phyloP scores from a whole-genome alignment of 53 echinoderm and acorn worm genomes.

The Hippasteria phrygiana region DNA sequence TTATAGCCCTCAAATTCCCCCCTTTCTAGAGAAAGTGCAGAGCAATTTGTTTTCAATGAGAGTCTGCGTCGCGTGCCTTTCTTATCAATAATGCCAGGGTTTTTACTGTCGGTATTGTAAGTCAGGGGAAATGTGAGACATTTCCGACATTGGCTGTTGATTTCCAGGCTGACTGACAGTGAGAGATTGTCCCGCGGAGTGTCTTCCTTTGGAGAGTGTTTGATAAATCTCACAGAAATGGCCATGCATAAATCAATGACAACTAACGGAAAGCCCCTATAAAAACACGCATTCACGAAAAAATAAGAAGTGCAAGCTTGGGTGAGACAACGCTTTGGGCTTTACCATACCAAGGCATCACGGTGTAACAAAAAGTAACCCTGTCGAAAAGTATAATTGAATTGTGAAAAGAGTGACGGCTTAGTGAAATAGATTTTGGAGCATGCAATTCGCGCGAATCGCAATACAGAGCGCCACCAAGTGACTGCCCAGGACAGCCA shows the following conservation, averaged over 20 bases:
- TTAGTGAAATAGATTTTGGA: no score
- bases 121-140: conserved; percentile 47
- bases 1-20: not conserved
- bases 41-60: not conserved
- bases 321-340: no score
- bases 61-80: not conserved
- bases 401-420: no score
- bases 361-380: no score
- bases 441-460: no score
- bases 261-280: not conserved
- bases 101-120: conserved; percentile 7
- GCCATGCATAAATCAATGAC: conserved; percentile 14
- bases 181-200: not conserved
- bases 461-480: no score
- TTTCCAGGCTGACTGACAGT: conserved; percentile 2
- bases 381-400: no score
- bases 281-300: not conserved
- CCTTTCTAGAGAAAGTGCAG: not conserved
- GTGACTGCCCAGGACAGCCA: no score
- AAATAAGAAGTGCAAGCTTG: not conserved
- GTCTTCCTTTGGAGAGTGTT: not conserved
- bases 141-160: conserved; percentile 47
- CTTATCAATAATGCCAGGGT: conserved; percentile 28
- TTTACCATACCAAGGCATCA: no score
- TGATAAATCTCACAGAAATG: no score